Conservation (phyloP, 2,888 invertebrate species). For the Orchestes rusci region DNA sequence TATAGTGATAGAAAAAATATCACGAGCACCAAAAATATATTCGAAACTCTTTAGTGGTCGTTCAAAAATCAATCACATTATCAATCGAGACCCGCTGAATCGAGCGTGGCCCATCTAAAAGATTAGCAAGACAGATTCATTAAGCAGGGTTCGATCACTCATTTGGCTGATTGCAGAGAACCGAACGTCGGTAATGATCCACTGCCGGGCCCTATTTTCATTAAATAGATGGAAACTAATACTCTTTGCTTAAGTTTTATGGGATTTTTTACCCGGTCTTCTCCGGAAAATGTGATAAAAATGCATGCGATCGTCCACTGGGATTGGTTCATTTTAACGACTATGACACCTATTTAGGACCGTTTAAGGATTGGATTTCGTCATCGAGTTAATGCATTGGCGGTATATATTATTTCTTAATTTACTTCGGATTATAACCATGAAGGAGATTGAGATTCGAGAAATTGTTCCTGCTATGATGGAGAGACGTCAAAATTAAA, state of each 20-base stretch:
- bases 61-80: conserved; percentile 46
- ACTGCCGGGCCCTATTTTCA: conserved; percentile 24
- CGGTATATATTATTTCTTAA: background rate
- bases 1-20: too few species aligned
- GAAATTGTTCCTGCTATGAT: too few species aligned
- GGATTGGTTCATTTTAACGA: conserved; percentile 8
- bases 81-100: conserved; percentile 42
- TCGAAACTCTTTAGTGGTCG: too few species aligned
- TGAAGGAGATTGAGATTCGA: background rate
- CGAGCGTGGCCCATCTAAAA: conserved; percentile 44
- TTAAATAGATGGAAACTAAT: conserved; percentile 26
- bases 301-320: conserved; percentile 13
- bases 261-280: conserved; percentile 19
- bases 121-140: conserved; percentile 48
- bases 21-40: too few species aligned
- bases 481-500: too few species aligned
- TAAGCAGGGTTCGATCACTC: conserved; percentile 46
- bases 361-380: background rate
- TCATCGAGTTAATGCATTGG: background rate
- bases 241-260: conserved; percentile 24
- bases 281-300: conserved; percentile 19
- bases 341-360: conserved; percentile 5
- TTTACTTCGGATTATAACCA: background rate
- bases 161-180: conserved; percentile 40
- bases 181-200: conserved; percentile 22